These are phyloP conservation scores for Incurvaria masculella DNA, from an alignment of 2,888 invertebrate species.

Conservation along the genomic window DNA sequence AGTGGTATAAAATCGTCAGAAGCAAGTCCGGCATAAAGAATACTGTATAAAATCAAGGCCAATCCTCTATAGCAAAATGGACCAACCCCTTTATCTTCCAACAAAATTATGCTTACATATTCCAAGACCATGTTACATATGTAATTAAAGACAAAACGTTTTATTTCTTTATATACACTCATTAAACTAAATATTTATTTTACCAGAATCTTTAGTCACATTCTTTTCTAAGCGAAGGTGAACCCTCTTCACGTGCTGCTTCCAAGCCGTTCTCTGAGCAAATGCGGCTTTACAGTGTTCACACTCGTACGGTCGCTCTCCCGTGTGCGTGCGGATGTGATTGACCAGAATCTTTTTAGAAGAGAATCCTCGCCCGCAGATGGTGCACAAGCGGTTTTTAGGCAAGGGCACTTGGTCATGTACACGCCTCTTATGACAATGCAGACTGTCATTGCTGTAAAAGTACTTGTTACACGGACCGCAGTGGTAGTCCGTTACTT, in stretches of 20 bases:
- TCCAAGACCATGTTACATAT: too few relatives aligned
- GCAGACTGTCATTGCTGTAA: neutral
- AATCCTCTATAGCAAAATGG: too few relatives aligned
- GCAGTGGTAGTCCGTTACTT: neutral
- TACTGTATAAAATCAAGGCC: too few relatives aligned
- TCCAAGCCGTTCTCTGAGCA: neutral
- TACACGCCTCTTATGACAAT: neutral
- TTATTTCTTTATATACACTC: too few relatives aligned
- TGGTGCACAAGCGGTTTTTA: neutral
- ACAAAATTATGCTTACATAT: too few relatives aligned
- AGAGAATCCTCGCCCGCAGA: neutral
- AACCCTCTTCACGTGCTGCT: neutral
- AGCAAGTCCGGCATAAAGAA: too few relatives aligned
- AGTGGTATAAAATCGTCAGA: too few relatives aligned
- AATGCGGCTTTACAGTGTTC: neutral
- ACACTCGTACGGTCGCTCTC: neutral
- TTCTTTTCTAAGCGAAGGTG: too few relatives aligned
- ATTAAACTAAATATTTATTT: too few relatives aligned
- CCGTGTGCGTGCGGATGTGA: neutral
- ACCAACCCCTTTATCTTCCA: too few relatives aligned
- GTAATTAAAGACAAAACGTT: too few relatives aligned
- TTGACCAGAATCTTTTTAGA: neutral
- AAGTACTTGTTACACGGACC: neutral
- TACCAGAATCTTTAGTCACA: too few relatives aligned
- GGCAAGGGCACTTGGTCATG: neutral